phyloP scores from a whole-genome alignment of 1,140 invertebrate species.

The Tenebrio molitor region DNA sequence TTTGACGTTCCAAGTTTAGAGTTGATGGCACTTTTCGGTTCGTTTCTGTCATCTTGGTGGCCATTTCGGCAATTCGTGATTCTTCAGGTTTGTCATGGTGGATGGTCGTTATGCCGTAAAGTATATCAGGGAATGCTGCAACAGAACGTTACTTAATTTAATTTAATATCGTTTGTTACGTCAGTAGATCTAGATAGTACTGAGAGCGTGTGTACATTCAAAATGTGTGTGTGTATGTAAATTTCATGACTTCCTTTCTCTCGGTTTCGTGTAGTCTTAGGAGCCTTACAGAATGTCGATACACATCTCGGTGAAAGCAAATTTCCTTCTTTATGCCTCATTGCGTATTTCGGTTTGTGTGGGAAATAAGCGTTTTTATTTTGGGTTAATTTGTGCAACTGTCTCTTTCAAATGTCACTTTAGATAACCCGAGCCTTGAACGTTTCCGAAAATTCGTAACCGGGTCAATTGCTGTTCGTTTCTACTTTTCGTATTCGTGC shows the following conservation, averaged over 20 bases:
- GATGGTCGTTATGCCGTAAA: conserved; percentile 58
- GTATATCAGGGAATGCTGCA: conserved; percentile 21
- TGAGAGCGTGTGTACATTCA: not conserved
- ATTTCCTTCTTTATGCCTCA: conserved; percentile 30
- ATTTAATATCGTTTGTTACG: conserved; percentile 23
- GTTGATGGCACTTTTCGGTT: conserved; percentile 38
- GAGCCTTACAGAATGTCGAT: conserved; percentile 29
- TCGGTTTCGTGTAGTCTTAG: not conserved
- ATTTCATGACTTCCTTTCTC: conserved; percentile 33
- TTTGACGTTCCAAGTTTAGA: conserved; percentile 71
- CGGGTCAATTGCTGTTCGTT: not conserved
- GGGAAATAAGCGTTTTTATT: not conserved
- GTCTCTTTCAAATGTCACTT: not conserved
- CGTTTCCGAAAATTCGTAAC: conserved; percentile 6
- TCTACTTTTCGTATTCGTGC: not conserved
- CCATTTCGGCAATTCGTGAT: conserved; percentile 51
- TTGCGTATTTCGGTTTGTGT: conserved; percentile 33
- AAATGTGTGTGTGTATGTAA: not conserved
- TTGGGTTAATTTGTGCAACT: not conserved
- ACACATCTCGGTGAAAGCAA: conserved; percentile 44
- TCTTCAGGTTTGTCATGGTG: conserved; percentile 63
- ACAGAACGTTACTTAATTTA: conserved; percentile 6
- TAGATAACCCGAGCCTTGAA: conserved; percentile 12
- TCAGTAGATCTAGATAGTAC: conserved; percentile 15
- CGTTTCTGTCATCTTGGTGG: conserved; percentile 42